phyloP scores from a whole-genome alignment of 2,113 vertebrate species.

The Castor canadensis region DNA sequence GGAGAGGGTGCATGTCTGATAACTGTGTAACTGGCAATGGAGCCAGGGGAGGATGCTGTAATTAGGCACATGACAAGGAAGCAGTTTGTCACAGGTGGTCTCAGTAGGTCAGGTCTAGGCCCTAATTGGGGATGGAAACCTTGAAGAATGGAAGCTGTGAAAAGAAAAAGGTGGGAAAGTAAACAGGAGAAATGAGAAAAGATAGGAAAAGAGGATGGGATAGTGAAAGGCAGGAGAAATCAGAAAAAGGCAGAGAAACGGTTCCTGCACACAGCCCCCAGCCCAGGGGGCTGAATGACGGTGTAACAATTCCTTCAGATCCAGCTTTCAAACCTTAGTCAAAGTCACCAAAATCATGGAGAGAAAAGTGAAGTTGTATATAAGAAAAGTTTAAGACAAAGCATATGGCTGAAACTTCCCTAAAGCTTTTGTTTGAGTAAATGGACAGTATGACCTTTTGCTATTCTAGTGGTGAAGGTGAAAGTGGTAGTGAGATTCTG shows the following conservation, averaged over 20 bases:
- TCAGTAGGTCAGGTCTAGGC: background rate
- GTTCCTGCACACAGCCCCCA: background rate
- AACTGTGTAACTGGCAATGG: background rate
- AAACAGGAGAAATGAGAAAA: background rate
- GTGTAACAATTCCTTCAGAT: background rate
- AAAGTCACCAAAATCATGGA: background rate
- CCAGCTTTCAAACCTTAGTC: background rate
- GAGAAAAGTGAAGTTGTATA: background rate
- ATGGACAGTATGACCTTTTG: background rate
- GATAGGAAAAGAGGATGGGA: background rate
- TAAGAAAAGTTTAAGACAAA: conserved; percentile 2
- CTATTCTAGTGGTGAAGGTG: background rate
- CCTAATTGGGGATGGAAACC: background rate
- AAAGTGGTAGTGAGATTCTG: background rate
- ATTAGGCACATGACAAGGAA: background rate
- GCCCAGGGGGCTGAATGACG: background rate
- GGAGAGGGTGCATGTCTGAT: background rate
- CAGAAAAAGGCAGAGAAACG: background rate
- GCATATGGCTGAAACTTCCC: background rate
- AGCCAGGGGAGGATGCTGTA: background rate
- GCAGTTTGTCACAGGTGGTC: background rate
- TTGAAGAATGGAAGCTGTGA: background rate
- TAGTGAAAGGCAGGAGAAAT: background rate
- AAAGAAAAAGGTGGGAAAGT: background rate
- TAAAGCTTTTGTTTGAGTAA: background rate